Conservation (phyloP, 2,797 vertebrate genomes). For the Danio kyathit region DNA sequence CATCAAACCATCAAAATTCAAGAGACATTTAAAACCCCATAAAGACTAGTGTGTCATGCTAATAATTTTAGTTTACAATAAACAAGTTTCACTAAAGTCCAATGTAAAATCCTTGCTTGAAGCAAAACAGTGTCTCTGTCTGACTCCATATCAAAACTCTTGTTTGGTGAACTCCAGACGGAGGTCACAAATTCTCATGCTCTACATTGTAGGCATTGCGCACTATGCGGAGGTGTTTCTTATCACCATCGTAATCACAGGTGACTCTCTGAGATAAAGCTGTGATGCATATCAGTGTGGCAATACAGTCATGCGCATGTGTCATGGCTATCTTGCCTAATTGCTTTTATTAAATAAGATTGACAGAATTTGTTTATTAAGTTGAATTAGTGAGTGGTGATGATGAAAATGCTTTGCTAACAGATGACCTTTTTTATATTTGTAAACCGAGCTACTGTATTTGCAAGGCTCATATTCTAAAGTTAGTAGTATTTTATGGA, state of each 20-base stretch:
- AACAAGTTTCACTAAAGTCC: not conserved
- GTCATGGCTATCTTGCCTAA: constrained; percentile 34
- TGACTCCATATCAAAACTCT: constrained; percentile 4
- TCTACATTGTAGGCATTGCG: constrained; percentile 36
- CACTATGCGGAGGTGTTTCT: constrained; percentile 31
- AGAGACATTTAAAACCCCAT: not conserved
- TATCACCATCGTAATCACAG: constrained; percentile 48
- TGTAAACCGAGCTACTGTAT: not conserved
- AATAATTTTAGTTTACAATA: constrained; percentile 9
- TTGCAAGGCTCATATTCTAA: not conserved
- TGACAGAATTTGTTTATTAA: constrained; percentile 13
- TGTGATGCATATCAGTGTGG: constrained; percentile 38
- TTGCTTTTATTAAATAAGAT: constrained; percentile 29
- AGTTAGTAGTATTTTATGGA: not conserved
- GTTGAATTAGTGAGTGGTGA: constrained; percentile 7
- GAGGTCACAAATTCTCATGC: constrained; percentile 23
- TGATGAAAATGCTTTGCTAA: constrained; percentile 5
- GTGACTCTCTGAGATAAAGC: constrained; percentile 25
- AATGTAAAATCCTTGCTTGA: constrained; percentile 4
- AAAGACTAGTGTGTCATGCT: not conserved
- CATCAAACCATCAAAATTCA: constrained; percentile 30
- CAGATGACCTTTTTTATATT: not conserved
- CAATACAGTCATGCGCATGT: constrained; percentile 37
- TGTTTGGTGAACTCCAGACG: constrained; percentile 30
- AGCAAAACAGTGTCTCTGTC: constrained; percentile 13